These are phyloP conservation scores for Drosophila parabipectinata DNA, from an alignment of 1,140 invertebrate species.

Conservation along the genomic window DNA sequence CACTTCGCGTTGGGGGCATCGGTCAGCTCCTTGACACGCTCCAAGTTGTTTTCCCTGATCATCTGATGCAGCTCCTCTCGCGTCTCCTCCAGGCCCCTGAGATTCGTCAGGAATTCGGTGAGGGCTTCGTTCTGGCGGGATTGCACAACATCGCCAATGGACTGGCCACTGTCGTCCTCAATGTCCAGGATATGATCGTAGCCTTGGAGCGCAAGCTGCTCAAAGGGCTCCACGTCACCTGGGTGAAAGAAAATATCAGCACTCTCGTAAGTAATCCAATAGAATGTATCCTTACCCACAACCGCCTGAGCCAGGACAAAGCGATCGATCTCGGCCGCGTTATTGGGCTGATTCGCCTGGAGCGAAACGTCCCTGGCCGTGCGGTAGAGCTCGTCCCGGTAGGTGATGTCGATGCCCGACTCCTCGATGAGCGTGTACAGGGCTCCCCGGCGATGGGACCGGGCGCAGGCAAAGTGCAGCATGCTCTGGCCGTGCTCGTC, in stretches of 20 bases:
- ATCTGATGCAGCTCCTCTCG: conserved; percentile 91
- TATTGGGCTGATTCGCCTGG: conserved; percentile 90
- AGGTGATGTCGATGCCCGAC: conserved; percentile 90
- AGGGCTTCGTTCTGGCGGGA: conserved; percentile 88
- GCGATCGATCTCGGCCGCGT: conserved; percentile 92
- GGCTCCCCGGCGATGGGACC: conserved; percentile 90
- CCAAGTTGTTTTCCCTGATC: conserved; percentile 88
- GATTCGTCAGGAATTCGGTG: conserved; percentile 87
- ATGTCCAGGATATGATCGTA: conserved; percentile 94
- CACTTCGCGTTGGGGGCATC: conserved; percentile 87
- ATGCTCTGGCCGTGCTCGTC: conserved; percentile 95
- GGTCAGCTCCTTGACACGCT: conserved; percentile 86
- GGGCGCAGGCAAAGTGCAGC: conserved; percentile 93
- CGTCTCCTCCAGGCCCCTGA: conserved; percentile 90
- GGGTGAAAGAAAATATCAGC: conserved; percentile 7
- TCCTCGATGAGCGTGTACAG: conserved; percentile 91
- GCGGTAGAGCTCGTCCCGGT: conserved; percentile 92
- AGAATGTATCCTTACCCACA: conserved; percentile 85
- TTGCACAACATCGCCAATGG: conserved; percentile 88
- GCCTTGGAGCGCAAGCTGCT: conserved; percentile 91
- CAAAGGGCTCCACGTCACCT: conserved; percentile 91
- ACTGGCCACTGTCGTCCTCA: conserved; percentile 87
- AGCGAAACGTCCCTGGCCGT: conserved; percentile 94
- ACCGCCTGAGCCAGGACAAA: conserved; percentile 90
- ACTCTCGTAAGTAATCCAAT: neutral